These are phyloP conservation scores for Poecilia velifera DNA, from an alignment of 2,797 vertebrate species.

Conservation along the genomic window DNA sequence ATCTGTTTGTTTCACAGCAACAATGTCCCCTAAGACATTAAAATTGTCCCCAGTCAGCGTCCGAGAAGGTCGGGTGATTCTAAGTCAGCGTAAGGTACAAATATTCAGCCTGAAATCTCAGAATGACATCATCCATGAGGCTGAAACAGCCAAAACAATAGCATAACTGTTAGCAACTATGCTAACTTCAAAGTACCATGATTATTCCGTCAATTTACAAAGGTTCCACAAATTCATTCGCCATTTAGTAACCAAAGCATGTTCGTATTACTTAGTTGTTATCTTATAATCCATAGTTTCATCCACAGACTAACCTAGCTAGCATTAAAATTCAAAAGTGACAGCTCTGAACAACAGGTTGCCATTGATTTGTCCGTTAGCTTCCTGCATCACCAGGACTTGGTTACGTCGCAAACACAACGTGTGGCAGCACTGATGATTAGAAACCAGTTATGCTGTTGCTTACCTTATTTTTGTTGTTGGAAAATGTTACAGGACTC, in stretches of 20 bases:
- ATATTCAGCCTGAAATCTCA: not conserved
- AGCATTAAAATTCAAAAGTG: constrained; percentile 15
- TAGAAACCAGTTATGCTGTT: not conserved
- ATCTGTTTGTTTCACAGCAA: constrained; percentile 11
- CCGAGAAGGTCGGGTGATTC: not conserved
- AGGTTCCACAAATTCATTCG: not conserved
- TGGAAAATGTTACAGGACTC: not conserved
- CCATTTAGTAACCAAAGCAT: accelerated
- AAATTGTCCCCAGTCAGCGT: not conserved
- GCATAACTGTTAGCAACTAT: constrained; percentile 30
- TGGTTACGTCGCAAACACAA: not conserved
- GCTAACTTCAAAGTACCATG: constrained; percentile 45
- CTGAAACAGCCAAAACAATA: constrained; percentile 23
- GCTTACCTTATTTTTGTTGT: constrained; percentile 3
- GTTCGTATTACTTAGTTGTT: not conserved
- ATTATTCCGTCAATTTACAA: not conserved
- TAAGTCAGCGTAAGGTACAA: not conserved
- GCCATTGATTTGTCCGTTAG: constrained; percentile 37
- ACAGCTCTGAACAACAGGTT: constrained; percentile 69
- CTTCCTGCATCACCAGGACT: constrained; percentile 7
- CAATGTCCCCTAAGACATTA: not conserved
- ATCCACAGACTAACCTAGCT: not conserved
- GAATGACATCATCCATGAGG: not conserved
- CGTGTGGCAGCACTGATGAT: not conserved
- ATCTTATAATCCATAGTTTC: too few species aligned